phyloP scores from a whole-genome alignment of 2,888 invertebrate species.

The Spisula solida region DNA sequence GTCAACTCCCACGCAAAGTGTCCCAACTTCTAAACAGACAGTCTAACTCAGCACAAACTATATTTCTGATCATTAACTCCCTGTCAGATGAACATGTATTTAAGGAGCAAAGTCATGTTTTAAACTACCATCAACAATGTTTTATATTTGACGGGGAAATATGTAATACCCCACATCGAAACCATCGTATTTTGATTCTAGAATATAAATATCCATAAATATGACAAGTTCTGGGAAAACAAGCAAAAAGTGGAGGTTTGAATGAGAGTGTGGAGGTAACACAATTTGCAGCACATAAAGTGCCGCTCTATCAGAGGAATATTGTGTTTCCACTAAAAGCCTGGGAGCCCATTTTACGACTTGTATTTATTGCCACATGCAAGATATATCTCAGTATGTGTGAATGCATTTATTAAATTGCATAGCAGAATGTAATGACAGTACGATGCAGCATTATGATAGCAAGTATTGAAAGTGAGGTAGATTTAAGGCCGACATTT shows the following conservation, averaged over 20 bases:
- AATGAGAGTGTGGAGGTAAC: background rate
- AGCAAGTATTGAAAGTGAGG: background rate
- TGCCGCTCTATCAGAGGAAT: background rate
- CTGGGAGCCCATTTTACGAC: background rate
- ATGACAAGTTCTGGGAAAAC: too few relatives aligned
- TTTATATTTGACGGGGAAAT: too few relatives aligned
- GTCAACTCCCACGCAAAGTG: too few relatives aligned
- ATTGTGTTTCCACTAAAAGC: conserved; percentile 7
- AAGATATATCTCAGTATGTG: background rate
- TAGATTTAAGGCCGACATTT: background rate
- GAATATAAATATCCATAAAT: too few relatives aligned
- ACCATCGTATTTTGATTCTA: too few relatives aligned
- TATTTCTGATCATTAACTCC: too few relatives aligned
- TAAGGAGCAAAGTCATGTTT: too few relatives aligned
- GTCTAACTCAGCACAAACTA: too few relatives aligned
- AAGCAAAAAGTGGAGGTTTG: background rate
- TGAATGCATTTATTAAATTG: conserved; percentile 17
- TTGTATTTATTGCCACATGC: background rate
- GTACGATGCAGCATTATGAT: background rate
- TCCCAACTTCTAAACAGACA: too few relatives aligned
- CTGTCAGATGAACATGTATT: too few relatives aligned
- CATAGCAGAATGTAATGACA: background rate
- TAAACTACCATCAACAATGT: too few relatives aligned
- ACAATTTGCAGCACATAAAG: background rate
- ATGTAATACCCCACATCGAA: too few relatives aligned